Conservation (phyloP, 2,113 vertebrate genomes). For the Felis chaus region DNA sequence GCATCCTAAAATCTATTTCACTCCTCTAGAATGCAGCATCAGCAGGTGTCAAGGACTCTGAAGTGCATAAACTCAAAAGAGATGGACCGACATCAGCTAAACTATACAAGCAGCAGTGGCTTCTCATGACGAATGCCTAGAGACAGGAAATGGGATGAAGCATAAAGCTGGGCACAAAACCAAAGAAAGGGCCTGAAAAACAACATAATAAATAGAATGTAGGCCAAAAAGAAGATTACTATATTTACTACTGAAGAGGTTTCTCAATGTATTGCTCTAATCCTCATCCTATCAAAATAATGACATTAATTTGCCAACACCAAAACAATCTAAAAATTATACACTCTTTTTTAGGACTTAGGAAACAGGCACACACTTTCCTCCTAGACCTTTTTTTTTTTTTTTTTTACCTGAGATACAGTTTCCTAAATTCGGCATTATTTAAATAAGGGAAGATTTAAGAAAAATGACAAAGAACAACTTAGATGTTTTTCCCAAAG, state of each 20-base stretch:
- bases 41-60: conserved; percentile 38
- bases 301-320: conserved; percentile 44
- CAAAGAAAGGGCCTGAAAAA: not conserved
- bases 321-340: conserved; percentile 24
- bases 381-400: not conserved
- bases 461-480: not conserved
- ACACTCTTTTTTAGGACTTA: not conserved
- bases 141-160: not conserved
- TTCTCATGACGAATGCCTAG: not conserved
- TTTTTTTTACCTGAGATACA: not conserved
- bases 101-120: not conserved
- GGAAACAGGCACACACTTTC: not conserved
- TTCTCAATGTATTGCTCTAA: conserved; percentile 34
- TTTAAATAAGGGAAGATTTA: not conserved
- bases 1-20: conserved; percentile 3
- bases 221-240: not conserved
- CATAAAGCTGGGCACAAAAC: not conserved
- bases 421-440: conserved; percentile 34
- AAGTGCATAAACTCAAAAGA: conserved; percentile 34
- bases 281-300: conserved; percentile 32
- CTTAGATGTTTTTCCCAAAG: conserved; percentile 1
- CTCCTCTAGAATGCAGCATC: conserved; percentile 40
- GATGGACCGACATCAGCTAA: not conserved
- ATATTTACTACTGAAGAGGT: conserved; percentile 4
- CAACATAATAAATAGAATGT: not conserved